These are phyloP conservation scores for Clarias magur DNA, from an alignment of 2,113 vertebrate species.

Conservation along the genomic window DNA sequence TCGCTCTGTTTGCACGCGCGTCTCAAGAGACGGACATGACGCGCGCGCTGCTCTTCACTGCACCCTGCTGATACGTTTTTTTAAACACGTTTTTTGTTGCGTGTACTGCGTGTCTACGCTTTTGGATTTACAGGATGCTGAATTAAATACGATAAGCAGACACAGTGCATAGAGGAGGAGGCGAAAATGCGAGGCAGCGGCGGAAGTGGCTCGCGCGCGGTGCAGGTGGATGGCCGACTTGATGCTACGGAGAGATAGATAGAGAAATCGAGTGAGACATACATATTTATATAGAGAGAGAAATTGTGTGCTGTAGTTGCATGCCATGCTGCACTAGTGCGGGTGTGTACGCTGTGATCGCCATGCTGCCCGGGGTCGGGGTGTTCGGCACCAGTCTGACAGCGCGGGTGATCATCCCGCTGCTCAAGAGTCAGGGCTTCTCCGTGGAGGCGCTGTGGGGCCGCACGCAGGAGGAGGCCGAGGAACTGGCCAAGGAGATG, in stretches of 20 bases:
- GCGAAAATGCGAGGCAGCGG: slow-evolving; percentile 62
- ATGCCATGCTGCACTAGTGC: slow-evolving; percentile 5
- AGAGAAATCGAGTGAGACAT: not conserved
- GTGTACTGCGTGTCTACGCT: not conserved
- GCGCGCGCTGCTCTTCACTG: not conserved
- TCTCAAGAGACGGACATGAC: not conserved
- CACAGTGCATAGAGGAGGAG: slow-evolving; percentile 35
- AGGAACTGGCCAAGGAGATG: slow-evolving; percentile 97
- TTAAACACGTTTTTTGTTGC: not conserved
- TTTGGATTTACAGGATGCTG: slow-evolving; percentile 27
- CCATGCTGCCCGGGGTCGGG: slow-evolving; percentile 96
- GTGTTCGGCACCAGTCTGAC: slow-evolving; percentile 97
- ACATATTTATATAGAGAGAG: not conserved
- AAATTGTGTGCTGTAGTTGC: slow-evolving; percentile 18
- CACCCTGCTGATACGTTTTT: not conserved
- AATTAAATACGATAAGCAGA: not conserved
- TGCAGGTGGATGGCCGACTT: slow-evolving; percentile 71
- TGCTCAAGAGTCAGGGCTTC: slow-evolving; percentile 93
- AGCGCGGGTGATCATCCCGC: slow-evolving; percentile 90
- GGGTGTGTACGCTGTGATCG: slow-evolving; percentile 38
- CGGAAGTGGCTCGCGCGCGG: slow-evolving; percentile 53
- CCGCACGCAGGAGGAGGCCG: slow-evolving; percentile 93
- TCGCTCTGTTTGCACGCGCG: not conserved
- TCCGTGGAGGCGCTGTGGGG: slow-evolving; percentile 95
- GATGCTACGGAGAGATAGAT: slow-evolving; percentile 36